Base-by-base conservation (phyloP, 2,797 vertebrate genomes). In the Crocidura indochinensis region DNA sequence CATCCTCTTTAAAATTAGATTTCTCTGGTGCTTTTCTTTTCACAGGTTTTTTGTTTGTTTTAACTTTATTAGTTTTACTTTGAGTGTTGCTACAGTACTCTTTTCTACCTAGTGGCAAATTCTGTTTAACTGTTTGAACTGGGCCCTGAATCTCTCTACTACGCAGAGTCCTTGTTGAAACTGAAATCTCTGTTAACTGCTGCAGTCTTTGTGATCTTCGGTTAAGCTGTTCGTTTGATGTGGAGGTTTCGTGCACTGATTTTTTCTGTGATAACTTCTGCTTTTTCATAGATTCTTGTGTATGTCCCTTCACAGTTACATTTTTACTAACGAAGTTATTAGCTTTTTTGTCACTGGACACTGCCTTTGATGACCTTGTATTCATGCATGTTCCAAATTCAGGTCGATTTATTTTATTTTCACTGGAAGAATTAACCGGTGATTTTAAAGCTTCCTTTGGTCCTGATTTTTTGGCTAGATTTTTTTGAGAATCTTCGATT, bases 201-300 rank as follows among this genome's bases (percentile, higher is more conserved):
- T 97, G 97, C 24, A 98, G 92, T 72, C 98, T 97, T 94, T 97
- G 96, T 53, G 98, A 98, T 95, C 97, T 97, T 85, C 97, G 97
- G 10, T 10, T 97, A 93, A 96, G 88, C 10, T 95, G 96, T 27
- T 98, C 96, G 0, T 92, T 95, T 94, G 96, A 93, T 73, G 96
- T 97, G 3, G 91, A 22, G 87, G 85, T 80, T 94, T 95, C 95
- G 83, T 95, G 94, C 10, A 88, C 27, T 46, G 93, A 44, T 73
- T 97, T 98, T 76, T 97, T 97, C 91, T 96, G 96, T 95, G 95
- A 96, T 29, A 82, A 60, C 31, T 95, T 96, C 84, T 93, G 97
- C 85, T 62, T 92, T 96, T 97, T 97, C 84, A 77, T 79, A 74
- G 92, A 92, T 87, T 95, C 97, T 77, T 96, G 97, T 77, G 97